Evolutionary conservation across 2,113 vertebrate genomes (phyloP), one percentile per base, ranked within the genome.

Genomic region (Amphiprion percula): DNA sequence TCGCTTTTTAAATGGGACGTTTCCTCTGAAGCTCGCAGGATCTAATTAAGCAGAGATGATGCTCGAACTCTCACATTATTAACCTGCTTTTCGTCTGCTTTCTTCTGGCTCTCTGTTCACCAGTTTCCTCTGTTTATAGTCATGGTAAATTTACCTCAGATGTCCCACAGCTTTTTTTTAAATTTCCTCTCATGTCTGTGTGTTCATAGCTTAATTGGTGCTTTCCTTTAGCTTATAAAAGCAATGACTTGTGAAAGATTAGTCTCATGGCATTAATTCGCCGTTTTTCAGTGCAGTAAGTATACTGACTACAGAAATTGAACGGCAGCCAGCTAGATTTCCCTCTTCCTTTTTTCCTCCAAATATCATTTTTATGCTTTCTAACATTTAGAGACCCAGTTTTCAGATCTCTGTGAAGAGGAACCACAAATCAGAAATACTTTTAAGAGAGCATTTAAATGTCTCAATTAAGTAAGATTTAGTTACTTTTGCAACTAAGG

Each of bases 71-170:
- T 64, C 44, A 23, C 21, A 21, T 21, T 63, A 66, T 85, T 72
- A 85, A 88, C 84, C 83, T 85, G 85, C 81, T 10, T 5, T 80
- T 87, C 65, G 63, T 70, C 60, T 59, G 74, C 73, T 58, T 80
- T 67, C 69, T 83, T 64, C 74, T 77, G 67, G 16, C 49, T 9
- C 53, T 41, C 16, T 21, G 47, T 59, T 71, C 55, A 24, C 26
- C 63, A 60, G 74, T 69, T 62, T 79, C 55, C 72, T 83, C 62
- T 82, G 79, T 88, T 87, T 85, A 74, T 79, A 73, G 82, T 84
- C 79, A 81, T 24, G 77, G 73, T 52, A 78, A 47, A 89, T 91
- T 67, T 74, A 77, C 61, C 71, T 65, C 79, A 65, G 24, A 85
- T 85, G 73, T 81, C 67, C 56, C 79, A 72, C 71, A 71, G 71